Conservation (phyloP, 53 echinoderm and acorn worm genomes). For the Pentamera pediparva region DNA sequence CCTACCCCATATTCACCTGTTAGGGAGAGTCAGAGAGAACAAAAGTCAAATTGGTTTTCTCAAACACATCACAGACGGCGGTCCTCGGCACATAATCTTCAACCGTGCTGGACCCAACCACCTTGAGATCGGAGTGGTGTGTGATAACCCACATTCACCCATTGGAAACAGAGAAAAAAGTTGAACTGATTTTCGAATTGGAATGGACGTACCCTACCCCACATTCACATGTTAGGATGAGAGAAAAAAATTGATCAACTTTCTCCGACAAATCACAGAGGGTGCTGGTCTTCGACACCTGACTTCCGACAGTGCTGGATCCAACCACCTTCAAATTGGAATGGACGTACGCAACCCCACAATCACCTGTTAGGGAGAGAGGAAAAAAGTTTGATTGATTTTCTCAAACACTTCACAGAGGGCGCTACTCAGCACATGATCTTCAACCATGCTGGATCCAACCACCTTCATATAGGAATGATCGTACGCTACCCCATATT, state of each 20-base stretch:
- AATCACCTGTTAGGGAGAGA: too few relatives aligned
- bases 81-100: slow-evolving; percentile 71
- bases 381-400: not conserved
- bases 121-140: slow-evolving; percentile 59
- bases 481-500: slow-evolving; percentile 74
- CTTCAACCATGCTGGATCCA: slow-evolving; percentile 76
- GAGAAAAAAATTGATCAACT: not conserved
- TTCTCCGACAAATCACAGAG: slow-evolving; percentile 70
- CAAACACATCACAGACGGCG: too few relatives aligned
- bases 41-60: not conserved
- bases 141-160: too few relatives aligned
- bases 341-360: slow-evolving; percentile 79
- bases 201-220: slow-evolving; percentile 83
- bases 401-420: slow-evolving; percentile 72
- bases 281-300: slow-evolving; percentile 76
- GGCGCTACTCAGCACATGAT: slow-evolving; percentile 76
- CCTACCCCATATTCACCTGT: slow-evolving; percentile 78
- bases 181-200: too few relatives aligned
- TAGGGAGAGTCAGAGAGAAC: too few relatives aligned
- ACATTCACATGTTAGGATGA: slow-evolving; percentile 91
- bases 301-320: slow-evolving; percentile 68
- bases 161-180: too few relatives aligned
- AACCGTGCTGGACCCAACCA: slow-evolving; percentile 56
- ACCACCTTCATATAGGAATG: slow-evolving; percentile 83
- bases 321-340: slow-evolving; percentile 87